Conservation (phyloP, 1,140 invertebrate genomes). For the Papilio polytes region DNA sequence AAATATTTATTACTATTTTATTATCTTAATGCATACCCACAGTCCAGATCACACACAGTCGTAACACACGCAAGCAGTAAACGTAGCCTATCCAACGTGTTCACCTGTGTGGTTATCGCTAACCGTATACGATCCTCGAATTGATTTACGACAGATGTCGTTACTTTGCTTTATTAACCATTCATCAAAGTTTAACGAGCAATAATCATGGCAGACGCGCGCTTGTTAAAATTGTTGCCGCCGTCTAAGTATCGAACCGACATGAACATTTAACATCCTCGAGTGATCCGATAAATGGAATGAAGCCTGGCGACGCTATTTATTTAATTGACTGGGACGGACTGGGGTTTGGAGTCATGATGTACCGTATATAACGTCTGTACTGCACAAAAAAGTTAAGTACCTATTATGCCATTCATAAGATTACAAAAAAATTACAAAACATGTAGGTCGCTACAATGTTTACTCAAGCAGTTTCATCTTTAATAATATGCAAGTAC, state of each 20-base stretch:
- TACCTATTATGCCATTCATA: no score
- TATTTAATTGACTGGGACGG: constrained; percentile 47
- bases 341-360: not conserved
- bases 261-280: constrained; percentile 50
- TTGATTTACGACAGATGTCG: constrained; percentile 64
- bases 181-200: constrained; percentile 74
- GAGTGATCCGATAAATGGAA: constrained; percentile 51
- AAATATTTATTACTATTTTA: not conserved
- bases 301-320: constrained; percentile 48
- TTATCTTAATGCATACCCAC: not conserved
- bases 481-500: not conserved
- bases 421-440: no score
- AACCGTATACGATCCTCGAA: constrained; percentile 33
- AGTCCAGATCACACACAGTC: not conserved
- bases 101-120: constrained; percentile 41
- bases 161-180: constrained; percentile 71
- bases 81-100: not conserved
- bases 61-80: not conserved
- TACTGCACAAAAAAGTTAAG: not conserved
- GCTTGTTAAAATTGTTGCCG: constrained; percentile 65
- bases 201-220: constrained; percentile 61
- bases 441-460: no score
- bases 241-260: constrained; percentile 50
- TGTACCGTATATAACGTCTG: not conserved
- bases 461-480: no score